These are phyloP conservation scores for Allolobophora icterica DNA, from an alignment of 2,888 invertebrate species.

Conservation along the genomic window DNA sequence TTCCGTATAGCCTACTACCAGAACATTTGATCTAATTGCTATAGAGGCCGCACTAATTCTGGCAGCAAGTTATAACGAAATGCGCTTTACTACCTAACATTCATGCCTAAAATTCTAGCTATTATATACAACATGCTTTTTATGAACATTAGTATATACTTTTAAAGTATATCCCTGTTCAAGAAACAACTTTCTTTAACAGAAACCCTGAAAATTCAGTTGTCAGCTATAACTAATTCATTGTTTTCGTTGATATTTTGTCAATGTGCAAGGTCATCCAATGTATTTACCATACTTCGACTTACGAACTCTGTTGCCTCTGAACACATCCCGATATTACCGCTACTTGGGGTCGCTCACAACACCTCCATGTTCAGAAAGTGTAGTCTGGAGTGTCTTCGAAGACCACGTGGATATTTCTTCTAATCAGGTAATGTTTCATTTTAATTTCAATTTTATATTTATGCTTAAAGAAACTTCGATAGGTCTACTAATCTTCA, in stretches of 20 bases:
- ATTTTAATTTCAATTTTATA: not conserved
- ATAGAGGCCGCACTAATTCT: no score
- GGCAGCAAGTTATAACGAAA: no score
- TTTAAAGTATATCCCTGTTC: not conserved
- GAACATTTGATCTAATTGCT: no score
- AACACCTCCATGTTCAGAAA: constrained; percentile 37
- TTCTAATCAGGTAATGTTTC: not conserved
- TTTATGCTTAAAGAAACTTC: not conserved
- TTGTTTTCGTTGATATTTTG: not conserved
- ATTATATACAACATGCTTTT: no score
- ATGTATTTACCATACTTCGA: not conserved
- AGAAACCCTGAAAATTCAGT: not conserved
- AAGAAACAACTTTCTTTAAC: not conserved
- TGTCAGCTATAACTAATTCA: not conserved
- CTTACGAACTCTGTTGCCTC: not conserved
- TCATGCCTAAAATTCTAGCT: no score
- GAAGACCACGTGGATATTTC: not conserved
- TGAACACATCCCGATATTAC: not conserved
- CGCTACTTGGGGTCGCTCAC: constrained; percentile 35
- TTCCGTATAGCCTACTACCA: no score
- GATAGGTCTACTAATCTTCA: not conserved
- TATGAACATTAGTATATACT: no score
- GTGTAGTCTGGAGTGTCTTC: constrained; percentile 32
- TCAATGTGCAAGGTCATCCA: not conserved
- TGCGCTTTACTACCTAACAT: no score